Evolutionary conservation across 2,888 invertebrate genomes (phyloP).

Genomic region (Trichopria drosophilae): DNA sequence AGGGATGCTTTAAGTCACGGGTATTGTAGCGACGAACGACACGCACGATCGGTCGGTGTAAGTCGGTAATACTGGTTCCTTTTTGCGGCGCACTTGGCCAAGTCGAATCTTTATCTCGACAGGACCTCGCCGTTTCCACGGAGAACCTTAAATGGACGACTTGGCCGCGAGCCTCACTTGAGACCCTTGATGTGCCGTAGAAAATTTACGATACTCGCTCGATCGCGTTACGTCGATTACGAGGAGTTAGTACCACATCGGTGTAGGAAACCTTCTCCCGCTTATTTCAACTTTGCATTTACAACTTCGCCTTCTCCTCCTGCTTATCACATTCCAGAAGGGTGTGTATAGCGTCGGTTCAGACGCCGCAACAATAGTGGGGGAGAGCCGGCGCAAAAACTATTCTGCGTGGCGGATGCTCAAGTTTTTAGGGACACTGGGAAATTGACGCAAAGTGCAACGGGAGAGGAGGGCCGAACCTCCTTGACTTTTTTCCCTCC

Average conservation of each 20-base stretch:
- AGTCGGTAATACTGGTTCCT: slow-evolving; percentile 40
- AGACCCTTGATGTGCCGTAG: slow-evolving; percentile 34
- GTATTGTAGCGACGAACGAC: slow-evolving; percentile 22
- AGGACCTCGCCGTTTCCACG: slow-evolving; percentile 43
- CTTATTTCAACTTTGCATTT: slow-evolving; percentile 14
- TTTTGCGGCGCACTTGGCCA: slow-evolving; percentile 43
- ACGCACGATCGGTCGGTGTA: slow-evolving; percentile 10
- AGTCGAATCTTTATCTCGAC: slow-evolving; percentile 47
- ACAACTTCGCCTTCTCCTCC: not conserved
- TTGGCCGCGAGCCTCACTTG: slow-evolving; percentile 48
- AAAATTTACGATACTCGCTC: slow-evolving; percentile 49
- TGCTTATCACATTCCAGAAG: too few relatives aligned
- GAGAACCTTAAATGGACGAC: slow-evolving; percentile 52
- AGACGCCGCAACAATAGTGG: too few relatives aligned
- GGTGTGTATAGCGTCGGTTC: too few relatives aligned
- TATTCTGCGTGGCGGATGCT: too few relatives aligned
- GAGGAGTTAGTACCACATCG: slow-evolving; percentile 35
- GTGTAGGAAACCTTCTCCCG: too few relatives aligned
- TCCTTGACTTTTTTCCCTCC: too few relatives aligned
- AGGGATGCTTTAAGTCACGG: too few relatives aligned
- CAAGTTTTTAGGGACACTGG: too few relatives aligned
- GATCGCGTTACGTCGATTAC: slow-evolving; percentile 53
- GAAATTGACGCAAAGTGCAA: too few relatives aligned
- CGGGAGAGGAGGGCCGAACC: too few relatives aligned
- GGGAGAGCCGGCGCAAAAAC: slow-evolving; percentile 2